Evolutionary conservation across 2,888 invertebrate genomes (phyloP).

Genomic region (Andrena hattorfiana): DNA sequence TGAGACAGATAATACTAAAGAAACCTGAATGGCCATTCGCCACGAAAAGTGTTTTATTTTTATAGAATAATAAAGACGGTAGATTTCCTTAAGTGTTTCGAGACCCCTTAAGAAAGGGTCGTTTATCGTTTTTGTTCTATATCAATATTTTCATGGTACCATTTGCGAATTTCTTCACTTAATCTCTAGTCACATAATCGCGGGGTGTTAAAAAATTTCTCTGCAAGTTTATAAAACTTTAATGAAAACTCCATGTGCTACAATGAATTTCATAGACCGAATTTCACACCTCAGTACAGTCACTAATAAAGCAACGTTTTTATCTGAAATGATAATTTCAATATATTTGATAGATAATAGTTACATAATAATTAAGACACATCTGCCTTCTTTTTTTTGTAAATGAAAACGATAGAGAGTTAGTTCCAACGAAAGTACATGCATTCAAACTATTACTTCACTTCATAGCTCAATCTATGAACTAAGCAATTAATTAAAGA

Average conservation of each 20-base stretch:
- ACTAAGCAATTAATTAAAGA: not conserved
- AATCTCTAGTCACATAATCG: not conserved
- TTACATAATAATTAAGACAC: too few relatives aligned
- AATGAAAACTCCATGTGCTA: not conserved
- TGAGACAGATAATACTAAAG: conserved; percentile 45
- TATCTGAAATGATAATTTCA: not conserved
- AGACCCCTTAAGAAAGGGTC: conserved; percentile 15
- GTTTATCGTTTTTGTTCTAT: conserved; percentile 2
- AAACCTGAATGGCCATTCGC: conserved; percentile 41
- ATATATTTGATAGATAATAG: too few relatives aligned
- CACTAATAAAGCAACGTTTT: not conserved
- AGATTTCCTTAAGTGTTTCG: conserved; percentile 54
- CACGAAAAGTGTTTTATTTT: conserved; percentile 75
- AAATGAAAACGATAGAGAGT: too few relatives aligned
- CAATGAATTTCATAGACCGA: not conserved
- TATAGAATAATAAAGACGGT: conserved; percentile 78
- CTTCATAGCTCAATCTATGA: too few relatives aligned
- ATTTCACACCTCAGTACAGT: too few relatives aligned
- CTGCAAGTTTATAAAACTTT: not conserved
- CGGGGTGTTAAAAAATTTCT: not conserved
- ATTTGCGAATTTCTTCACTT: conserved; percentile 6
- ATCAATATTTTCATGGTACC: not conserved
- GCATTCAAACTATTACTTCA: too few relatives aligned
- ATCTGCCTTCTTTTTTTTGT: too few relatives aligned
- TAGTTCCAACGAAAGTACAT: too few relatives aligned